These are phyloP conservation scores for Spheniscus mendiculus DNA, from an alignment of 2,113 vertebrate species.

Conservation along the genomic window DNA sequence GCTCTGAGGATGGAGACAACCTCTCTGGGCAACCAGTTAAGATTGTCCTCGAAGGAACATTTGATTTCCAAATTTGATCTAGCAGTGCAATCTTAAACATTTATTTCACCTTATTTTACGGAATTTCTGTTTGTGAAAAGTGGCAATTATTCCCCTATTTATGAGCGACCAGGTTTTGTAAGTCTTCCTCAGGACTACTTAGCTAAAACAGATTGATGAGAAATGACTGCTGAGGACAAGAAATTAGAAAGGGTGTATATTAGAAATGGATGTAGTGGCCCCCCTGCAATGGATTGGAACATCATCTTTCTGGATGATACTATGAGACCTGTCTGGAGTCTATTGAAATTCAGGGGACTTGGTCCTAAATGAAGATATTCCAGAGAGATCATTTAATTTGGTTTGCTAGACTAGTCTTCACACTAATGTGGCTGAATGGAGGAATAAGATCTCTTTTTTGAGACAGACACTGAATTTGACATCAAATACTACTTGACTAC, in stretches of 20 bases:
- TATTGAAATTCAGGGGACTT: not conserved
- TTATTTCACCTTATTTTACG: not conserved
- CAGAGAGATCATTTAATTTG: not conserved
- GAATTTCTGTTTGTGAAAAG: not conserved
- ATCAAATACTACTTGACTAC: not conserved
- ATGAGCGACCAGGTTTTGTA: not conserved
- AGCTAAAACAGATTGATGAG: not conserved
- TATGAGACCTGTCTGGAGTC: not conserved
- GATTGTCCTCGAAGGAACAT: not conserved
- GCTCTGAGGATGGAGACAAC: not conserved
- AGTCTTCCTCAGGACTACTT: not conserved
- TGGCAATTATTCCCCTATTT: not conserved
- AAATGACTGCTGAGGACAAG: not conserved
- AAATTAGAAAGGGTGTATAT: not conserved
- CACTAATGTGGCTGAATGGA: not conserved
- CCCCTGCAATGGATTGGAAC: accelerated
- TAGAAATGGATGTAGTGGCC: not conserved
- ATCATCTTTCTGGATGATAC: not conserved
- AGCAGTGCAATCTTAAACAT: not conserved
- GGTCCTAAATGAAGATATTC: not conserved
- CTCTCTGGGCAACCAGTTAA: not conserved
- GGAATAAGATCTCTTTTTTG: not conserved
- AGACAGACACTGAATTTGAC: not conserved
- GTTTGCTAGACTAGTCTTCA: not conserved
- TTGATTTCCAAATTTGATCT: not conserved